phyloP scores from a whole-genome alignment of 2,797 vertebrate genomes.

The Melanotaenia nigrans region DNA sequence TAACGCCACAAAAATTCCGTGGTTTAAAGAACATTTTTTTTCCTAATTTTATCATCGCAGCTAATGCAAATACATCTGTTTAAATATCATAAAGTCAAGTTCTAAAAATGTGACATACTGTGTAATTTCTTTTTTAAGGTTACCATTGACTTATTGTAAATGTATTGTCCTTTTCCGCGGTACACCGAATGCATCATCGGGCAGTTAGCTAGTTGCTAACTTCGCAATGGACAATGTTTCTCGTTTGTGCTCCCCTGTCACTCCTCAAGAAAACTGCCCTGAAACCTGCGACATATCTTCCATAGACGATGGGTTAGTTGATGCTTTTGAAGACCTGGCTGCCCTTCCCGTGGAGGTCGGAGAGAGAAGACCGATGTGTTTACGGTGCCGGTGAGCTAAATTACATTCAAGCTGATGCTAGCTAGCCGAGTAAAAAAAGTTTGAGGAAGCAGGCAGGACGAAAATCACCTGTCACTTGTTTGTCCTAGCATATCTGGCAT shows the following conservation, averaged over 20 bases:
- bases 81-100: background rate
- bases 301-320: slow-evolving; percentile 62
- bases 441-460: slow-evolving; percentile 3
- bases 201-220: slow-evolving; percentile 56
- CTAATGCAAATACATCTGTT: background rate
- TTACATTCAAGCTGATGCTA: slow-evolving; percentile 63
- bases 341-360: slow-evolving; percentile 87
- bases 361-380: slow-evolving; percentile 89
- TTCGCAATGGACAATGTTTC: slow-evolving; percentile 62
- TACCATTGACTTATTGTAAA: background rate
- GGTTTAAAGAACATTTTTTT: background rate
- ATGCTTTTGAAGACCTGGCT: slow-evolving; percentile 85
- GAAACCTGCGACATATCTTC: slow-evolving; percentile 9
- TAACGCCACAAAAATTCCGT: background rate
- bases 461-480: background rate
- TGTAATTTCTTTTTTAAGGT: no score
- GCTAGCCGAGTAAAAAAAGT: slow-evolving; percentile 21
- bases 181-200: background rate
- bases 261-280: slow-evolving; percentile 38
- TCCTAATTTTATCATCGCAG: background rate
- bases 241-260: slow-evolving; percentile 18
- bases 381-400: slow-evolving; percentile 88
- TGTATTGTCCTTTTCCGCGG: background rate
- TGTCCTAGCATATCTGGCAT: slow-evolving; percentile 14
- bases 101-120: background rate